These are phyloP conservation scores for Epirrita christyi DNA, from an alignment of 2,888 invertebrate species.

Conservation along the genomic window DNA sequence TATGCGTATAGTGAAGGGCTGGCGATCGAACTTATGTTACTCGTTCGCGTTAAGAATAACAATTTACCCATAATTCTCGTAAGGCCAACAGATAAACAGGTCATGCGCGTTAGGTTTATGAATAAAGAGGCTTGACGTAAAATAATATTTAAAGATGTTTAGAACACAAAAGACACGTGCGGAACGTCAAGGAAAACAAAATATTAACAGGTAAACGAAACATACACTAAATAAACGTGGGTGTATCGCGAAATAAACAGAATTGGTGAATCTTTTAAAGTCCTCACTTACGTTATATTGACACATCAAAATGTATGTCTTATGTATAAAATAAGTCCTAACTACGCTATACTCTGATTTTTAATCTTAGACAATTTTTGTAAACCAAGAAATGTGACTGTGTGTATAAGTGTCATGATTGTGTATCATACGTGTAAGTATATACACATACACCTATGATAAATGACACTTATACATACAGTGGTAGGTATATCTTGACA, in stretches of 20 bases:
- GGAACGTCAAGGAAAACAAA: neutral
- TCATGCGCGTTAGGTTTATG: slow-evolving; percentile 7
- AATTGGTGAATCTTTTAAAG: no score
- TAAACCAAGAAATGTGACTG: no score
- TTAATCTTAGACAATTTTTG: no score
- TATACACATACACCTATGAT: no score
- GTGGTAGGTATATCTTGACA: no score
- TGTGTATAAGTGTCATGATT: no score
- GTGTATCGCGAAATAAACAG: slow-evolving; percentile 10
- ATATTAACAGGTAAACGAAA: slow-evolving; percentile 1
- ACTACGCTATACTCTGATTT: no score
- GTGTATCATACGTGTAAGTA: no score
- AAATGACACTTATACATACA: no score
- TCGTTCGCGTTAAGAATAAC: neutral
- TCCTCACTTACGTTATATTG: no score
- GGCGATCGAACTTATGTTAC: neutral
- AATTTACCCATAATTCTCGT: neutral
- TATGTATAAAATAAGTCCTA: no score
- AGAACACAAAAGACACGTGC: slow-evolving; percentile 1
- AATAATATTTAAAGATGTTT: neutral
- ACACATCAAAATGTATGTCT: no score
- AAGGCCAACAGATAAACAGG: slow-evolving; percentile 9
- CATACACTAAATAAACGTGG: neutral
- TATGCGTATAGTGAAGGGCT: neutral
- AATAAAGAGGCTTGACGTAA: slow-evolving; percentile 3